These are phyloP conservation scores for Poecilia latipinna DNA, from an alignment of 2,113 vertebrate species.

Conservation along the genomic window DNA sequence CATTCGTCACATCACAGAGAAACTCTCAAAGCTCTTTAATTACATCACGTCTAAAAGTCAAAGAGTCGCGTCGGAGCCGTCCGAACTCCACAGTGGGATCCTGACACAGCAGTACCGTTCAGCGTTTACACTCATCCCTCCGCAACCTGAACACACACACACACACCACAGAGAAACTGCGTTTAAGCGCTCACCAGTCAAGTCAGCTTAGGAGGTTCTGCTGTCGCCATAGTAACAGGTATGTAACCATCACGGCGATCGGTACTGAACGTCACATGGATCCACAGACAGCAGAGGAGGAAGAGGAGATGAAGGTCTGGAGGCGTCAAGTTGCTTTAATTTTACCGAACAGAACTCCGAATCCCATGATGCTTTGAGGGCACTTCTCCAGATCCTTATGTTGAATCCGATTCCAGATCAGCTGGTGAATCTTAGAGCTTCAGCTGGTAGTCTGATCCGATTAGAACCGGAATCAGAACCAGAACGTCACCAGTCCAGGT, in stretches of 20 bases:
- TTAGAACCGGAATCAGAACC: too few relatives aligned
- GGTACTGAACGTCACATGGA: neutral
- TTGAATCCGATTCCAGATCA: too few relatives aligned
- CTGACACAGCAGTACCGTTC: constrained; percentile 27
- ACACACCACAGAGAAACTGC: neutral
- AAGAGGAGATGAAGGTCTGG: too few relatives aligned
- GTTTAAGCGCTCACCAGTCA: constrained; percentile 53
- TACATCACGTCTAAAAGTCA: constrained; percentile 66
- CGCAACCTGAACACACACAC: neutral
- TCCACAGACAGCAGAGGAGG: neutral
- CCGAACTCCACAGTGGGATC: constrained; percentile 33
- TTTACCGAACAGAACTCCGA: neutral
- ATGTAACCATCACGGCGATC: neutral
- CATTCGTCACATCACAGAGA: constrained; percentile 3
- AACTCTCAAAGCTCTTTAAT: constrained; percentile 66
- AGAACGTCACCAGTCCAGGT: too few relatives aligned
- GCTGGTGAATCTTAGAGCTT: too few relatives aligned
- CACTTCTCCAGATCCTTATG: too few relatives aligned
- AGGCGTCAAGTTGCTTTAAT: neutral
- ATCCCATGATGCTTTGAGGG: constrained; percentile 3
- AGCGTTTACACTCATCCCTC: constrained; percentile 1
- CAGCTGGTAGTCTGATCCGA: too few relatives aligned
- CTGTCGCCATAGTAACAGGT: neutral
- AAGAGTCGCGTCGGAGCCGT: constrained; percentile 50
- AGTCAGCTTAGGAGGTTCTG: constrained; percentile 64